Percentiles rank a stretch among this genome's conserved stretches.
phyloP scores from a whole-genome alignment of 2,888 invertebrate genomes.

The Coremacera marginata region DNA sequence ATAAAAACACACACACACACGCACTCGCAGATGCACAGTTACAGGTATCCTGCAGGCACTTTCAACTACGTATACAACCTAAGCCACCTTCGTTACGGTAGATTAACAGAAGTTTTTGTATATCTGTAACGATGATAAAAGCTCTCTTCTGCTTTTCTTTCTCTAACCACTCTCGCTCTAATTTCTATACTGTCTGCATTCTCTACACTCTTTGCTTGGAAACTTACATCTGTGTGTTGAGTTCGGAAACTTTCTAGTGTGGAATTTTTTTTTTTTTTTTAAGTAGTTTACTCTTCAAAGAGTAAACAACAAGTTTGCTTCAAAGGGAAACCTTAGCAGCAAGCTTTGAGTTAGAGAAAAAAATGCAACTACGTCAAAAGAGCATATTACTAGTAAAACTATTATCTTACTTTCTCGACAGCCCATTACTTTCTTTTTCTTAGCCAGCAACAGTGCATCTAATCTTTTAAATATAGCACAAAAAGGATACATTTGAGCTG shows the following conservation, averaged over 20 bases:
- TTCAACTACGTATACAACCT: too few species aligned
- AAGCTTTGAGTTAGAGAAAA: too few species aligned
- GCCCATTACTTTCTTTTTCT: too few species aligned
- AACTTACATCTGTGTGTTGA: background rate
- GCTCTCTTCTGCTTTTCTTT: background rate
- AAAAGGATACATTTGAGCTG: constrained; percentile 17
- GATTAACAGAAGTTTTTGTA: background rate
- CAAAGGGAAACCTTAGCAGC: background rate
- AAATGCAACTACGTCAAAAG: too few species aligned
- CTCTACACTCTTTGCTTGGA: background rate
- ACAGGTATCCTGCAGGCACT: background rate
- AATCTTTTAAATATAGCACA: constrained; percentile 2
- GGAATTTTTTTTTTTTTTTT: background rate
- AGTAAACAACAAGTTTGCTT: background rate
- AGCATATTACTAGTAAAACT: too few species aligned
- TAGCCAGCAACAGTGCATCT: background rate
- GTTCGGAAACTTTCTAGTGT: background rate
- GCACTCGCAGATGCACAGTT: background rate
- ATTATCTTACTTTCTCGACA: background rate
- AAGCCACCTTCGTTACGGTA: too few species aligned
- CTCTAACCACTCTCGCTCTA: background rate
- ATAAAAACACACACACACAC: background rate
- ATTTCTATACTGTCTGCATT: background rate
- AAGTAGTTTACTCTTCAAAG: background rate
- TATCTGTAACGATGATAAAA: background rate